phyloP scores from a whole-genome alignment of 2,888 invertebrate species.

The Oligia strigilis region DNA sequence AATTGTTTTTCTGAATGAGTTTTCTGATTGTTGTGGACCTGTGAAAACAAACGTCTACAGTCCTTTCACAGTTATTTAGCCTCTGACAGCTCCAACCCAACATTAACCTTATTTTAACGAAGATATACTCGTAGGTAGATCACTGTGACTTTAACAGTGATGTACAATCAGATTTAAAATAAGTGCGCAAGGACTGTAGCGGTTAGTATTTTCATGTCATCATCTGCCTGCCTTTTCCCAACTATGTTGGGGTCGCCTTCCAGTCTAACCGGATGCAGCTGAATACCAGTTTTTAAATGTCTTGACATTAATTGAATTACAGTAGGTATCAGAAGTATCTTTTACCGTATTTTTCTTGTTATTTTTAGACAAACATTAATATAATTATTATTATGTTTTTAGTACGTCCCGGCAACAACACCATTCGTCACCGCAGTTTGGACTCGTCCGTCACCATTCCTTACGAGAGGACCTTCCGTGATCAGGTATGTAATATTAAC shows the following conservation, averaged over 20 bases:
- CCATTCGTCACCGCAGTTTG: slow-evolving; percentile 91
- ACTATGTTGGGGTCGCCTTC: too few species aligned
- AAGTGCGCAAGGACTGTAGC: neutral
- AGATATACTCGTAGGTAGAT: neutral
- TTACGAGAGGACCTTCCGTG: slow-evolving; percentile 95
- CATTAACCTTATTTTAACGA: neutral
- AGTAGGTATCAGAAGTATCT: neutral
- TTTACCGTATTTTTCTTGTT: neutral
- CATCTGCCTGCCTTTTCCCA: too few species aligned
- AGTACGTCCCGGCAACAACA: slow-evolving; percentile 93
- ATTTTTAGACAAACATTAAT: neutral
- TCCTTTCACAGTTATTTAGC: too few species aligned
- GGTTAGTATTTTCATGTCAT: too few species aligned
- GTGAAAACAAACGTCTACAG: neutral
- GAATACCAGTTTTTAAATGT: too few species aligned
- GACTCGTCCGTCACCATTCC: slow-evolving; percentile 96
- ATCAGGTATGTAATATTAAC: slow-evolving; percentile 81
- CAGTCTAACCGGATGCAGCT: too few species aligned
- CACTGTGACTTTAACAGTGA: neutral
- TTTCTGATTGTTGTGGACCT: neutral
- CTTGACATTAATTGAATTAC: neutral
- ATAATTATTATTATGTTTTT: slow-evolving; percentile 34
- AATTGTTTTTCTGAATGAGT: neutral
- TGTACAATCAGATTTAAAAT: neutral
- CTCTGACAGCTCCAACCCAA: neutral